Base-by-base conservation (phyloP, 2,113 vertebrate species). In the Nothocercus nigrocapillus region DNA sequence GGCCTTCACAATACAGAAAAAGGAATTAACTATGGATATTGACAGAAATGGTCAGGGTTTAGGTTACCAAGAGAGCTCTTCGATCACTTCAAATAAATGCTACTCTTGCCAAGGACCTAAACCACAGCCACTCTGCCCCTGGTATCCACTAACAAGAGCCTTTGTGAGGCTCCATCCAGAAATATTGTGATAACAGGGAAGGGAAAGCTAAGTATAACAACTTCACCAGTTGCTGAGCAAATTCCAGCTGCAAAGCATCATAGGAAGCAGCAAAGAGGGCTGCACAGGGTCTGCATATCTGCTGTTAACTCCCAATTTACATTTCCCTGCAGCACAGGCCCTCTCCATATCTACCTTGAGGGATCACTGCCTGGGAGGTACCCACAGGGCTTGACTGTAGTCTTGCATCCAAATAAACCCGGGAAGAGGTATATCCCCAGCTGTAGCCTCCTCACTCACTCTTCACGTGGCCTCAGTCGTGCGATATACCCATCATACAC, bases 21-120 rank as follows among this genome's bases (percentile, higher is more conserved):
- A 72, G 44, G 88, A 90, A 90, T 90, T 84, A 89, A 84, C 80
- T 7, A 18, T 22, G 61, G 32, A 72, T 84, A 85, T 25, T 69
- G 77, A 75, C 58, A 72, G 61, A 90, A 95, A 78, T 30, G 22
- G 32, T 90, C 27, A 75, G 69, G 83, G 92, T 68, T 86, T 42
- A 73, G 58, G 84, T 49, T 67, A 67, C 32, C 38, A 36, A 88
- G 42, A 81, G 27, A 86, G 73, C 11, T 72, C 30, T 47, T 44
- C 30, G 56, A 62, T 62, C 17, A 58, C 72, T 93, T 90, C 11
- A 66, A 32, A 30, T 36, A 94, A 94, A 34, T 27, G 21, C 80
- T 86, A 84, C 38, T 67, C 25, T 45, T 73, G 44, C 16, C 58
- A 84, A 54, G 67, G 47, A 15, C 44, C 12, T 44, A 75, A 44